These are phyloP conservation scores for Phaonia tiefii DNA, from an alignment of 2,888 invertebrate genomes.

Conservation along the genomic window DNA sequence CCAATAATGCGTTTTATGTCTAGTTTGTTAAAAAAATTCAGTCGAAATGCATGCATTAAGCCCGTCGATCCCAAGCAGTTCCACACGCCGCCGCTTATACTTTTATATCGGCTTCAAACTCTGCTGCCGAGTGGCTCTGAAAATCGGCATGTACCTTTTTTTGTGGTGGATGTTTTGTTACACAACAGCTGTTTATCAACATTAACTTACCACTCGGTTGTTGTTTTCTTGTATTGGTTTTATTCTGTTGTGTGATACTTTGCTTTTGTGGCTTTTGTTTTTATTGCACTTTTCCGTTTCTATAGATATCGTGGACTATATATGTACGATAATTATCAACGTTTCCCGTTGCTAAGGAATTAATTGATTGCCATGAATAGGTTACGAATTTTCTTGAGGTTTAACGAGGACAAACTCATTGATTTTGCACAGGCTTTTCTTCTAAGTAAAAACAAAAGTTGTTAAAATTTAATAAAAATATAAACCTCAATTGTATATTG, in stretches of 20 bases:
- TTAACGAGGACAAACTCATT: background rate
- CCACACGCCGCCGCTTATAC: too few relatives aligned
- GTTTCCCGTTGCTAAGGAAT: conserved; percentile 19
- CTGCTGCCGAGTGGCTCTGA: background rate
- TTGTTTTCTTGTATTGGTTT: background rate
- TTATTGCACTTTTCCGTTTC: conserved; percentile 10
- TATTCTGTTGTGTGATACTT: too few relatives aligned
- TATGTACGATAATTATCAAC: background rate
- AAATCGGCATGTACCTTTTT: too few relatives aligned
- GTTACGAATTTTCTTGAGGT: conserved; percentile 4
- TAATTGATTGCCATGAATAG: conserved; percentile 21
- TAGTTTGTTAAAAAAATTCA: too few relatives aligned
- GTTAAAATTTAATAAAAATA: background rate
- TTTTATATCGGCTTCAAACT: too few relatives aligned
- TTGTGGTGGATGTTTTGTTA: background rate
- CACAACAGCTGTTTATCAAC: background rate
- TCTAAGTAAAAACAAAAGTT: background rate
- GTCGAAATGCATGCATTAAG: too few relatives aligned
- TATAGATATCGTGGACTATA: background rate
- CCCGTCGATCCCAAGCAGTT: too few relatives aligned
- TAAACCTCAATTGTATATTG: conserved; percentile 1
- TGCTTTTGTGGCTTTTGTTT: too few relatives aligned
- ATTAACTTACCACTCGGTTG: background rate
- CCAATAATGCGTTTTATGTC: too few relatives aligned
- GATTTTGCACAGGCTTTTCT: conserved; percentile 9